Evolutionary conservation across 2,113 vertebrate genomes (phyloP).

Genomic region (Oryzias curvinotus): DNA sequence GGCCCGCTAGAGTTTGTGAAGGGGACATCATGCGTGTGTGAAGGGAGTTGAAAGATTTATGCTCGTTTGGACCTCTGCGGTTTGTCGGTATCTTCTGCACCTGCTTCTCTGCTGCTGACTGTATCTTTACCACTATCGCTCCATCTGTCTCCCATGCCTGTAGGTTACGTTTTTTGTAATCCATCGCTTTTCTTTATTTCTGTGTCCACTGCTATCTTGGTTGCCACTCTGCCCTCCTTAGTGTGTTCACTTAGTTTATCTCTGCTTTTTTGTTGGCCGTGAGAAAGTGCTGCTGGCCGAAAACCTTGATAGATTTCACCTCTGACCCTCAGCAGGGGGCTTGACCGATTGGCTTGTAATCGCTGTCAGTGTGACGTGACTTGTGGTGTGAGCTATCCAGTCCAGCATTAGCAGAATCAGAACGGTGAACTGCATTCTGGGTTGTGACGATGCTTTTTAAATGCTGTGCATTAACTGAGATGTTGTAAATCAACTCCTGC

Average conservation of each 20-base stretch:
- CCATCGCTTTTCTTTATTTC: slow-evolving; percentile 52
- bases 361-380: slow-evolving; percentile 37
- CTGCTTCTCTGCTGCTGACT: slow-evolving; percentile 22
- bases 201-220: slow-evolving; percentile 49
- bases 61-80: slow-evolving; percentile 28
- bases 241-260: slow-evolving; percentile 28
- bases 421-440: slow-evolving; percentile 52
- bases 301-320: slow-evolving; percentile 59
- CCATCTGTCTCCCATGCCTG: slow-evolving; percentile 23
- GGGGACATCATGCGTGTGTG: slow-evolving; percentile 36
- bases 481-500: slow-evolving; percentile 49
- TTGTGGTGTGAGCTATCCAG: slow-evolving; percentile 30
- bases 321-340: slow-evolving; percentile 54
- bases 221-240: slow-evolving; percentile 43
- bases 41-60: slow-evolving; percentile 37
- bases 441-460: slow-evolving; percentile 53
- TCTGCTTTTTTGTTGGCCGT: slow-evolving; percentile 31
- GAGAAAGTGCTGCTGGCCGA: slow-evolving; percentile 50
- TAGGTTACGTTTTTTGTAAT: slow-evolving; percentile 41
- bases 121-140: slow-evolving; percentile 17
- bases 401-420: slow-evolving; percentile 9
- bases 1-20: slow-evolving; percentile 23
- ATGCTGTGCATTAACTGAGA: slow-evolving; percentile 36
- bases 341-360: slow-evolving; percentile 58
- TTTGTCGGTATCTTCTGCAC: slow-evolving; percentile 12